These are phyloP conservation scores for Erinaceus europaeus DNA, from an alignment of 2,113 vertebrate species.

Conservation along the genomic window DNA sequence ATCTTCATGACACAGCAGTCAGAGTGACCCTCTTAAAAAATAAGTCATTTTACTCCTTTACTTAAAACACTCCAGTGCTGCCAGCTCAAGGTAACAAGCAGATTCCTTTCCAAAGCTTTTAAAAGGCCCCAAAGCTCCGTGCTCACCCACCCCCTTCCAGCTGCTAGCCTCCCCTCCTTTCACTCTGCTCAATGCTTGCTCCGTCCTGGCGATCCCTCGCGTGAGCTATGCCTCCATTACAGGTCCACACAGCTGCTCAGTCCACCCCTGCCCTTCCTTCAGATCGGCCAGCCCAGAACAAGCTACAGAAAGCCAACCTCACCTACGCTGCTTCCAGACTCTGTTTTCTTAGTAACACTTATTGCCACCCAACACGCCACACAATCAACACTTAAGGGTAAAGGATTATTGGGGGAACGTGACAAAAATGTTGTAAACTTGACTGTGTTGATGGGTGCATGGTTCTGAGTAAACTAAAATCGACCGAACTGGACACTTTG, in stretches of 20 bases:
- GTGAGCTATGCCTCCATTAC: not conserved
- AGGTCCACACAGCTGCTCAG: not conserved
- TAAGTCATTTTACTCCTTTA: not conserved
- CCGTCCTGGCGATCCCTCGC: not conserved
- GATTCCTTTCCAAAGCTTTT: not conserved
- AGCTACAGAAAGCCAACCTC: not conserved
- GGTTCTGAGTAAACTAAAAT: not conserved
- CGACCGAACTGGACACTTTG: not conserved
- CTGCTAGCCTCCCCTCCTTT: not conserved
- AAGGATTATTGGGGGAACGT: not conserved
- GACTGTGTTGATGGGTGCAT: not conserved
- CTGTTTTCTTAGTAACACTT: not conserved
- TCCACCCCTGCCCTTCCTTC: not conserved
- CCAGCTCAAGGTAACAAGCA: not conserved
- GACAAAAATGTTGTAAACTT: not conserved
- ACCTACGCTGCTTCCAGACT: not conserved
- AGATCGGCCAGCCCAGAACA: not conserved
- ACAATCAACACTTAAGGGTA: not conserved
- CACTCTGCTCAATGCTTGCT: not conserved
- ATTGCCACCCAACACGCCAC: not conserved
- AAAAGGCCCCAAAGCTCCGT: not conserved
- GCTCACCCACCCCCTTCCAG: rapidly evolving
- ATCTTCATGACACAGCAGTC: not conserved
- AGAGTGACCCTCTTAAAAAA: not conserved
- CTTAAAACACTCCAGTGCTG: not conserved